Conservation (phyloP, 2,888 invertebrate genomes). For the Dioctria rufipes region DNA sequence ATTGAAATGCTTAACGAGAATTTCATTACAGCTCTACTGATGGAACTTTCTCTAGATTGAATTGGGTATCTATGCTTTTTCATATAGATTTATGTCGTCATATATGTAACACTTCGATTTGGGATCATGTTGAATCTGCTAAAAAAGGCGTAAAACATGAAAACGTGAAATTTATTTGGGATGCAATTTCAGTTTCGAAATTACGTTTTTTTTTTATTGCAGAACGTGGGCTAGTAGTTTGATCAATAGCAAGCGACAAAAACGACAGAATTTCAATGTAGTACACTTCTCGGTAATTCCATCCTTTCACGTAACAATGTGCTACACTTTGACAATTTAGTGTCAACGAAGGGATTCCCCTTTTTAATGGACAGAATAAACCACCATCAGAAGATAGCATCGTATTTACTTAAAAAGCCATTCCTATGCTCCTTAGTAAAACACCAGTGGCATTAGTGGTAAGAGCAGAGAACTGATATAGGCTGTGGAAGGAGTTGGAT, state of each 20-base stretch:
- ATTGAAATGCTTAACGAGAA: slow-evolving; percentile 45
- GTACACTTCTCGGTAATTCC: too few species aligned
- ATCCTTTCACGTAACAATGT: background rate
- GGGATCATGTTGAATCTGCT: background rate
- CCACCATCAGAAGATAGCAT: background rate
- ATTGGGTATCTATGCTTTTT: background rate
- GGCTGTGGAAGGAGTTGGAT: too few species aligned
- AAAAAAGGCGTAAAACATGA: background rate
- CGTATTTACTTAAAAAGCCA: slow-evolving; percentile 17
- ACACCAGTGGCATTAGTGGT: slow-evolving; percentile 2
- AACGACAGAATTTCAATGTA: background rate
- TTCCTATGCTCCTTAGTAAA: background rate
- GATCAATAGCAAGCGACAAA: background rate
- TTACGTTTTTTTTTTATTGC: background rate
- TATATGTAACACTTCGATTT: background rate
- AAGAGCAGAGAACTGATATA: background rate
- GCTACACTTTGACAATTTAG: background rate
- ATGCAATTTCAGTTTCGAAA: background rate
- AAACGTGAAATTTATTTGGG: background rate
- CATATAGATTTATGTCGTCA: background rate
- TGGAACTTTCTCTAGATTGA: background rate
- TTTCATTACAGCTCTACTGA: slow-evolving; percentile 7
- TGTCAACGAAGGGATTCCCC: background rate
- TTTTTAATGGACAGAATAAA: background rate
- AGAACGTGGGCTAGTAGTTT: background rate